phyloP scores from a whole-genome alignment of 2,888 invertebrate genomes.

The Patella depressa region DNA sequence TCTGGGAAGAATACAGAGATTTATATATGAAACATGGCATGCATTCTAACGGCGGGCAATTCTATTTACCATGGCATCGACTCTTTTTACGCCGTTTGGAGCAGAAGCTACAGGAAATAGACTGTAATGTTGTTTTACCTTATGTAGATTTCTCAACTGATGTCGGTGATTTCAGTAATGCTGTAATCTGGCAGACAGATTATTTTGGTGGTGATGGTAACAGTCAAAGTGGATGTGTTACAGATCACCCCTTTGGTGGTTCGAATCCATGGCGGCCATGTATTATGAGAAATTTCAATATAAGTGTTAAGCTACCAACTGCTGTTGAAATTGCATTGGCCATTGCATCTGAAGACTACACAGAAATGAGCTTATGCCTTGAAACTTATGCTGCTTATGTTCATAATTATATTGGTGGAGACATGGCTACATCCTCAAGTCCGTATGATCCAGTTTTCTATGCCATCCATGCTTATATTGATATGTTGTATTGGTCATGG shows the following conservation, averaged over 20 bases:
- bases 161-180: conserved; percentile 59
- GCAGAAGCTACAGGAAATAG: conserved; percentile 63
- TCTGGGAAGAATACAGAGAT: conserved; percentile 64
- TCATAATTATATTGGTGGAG: conserved; percentile 62
- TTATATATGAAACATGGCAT: conserved; percentile 63
- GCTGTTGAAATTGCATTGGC: conserved; percentile 59
- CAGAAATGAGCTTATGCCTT: conserved; percentile 59
- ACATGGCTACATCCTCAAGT: conserved; percentile 58
- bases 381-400: conserved; percentile 59
- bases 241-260: conserved; percentile 65
- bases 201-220: conserved; percentile 65
- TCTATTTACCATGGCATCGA: conserved; percentile 68
- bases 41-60: conserved; percentile 60
- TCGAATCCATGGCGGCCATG: conserved; percentile 63
- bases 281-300: conserved; percentile 62
- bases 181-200: conserved; percentile 67
- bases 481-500: conserved; percentile 64
- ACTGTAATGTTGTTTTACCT: conserved; percentile 65
- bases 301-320: conserved; percentile 56
- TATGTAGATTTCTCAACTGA: conserved; percentile 69
- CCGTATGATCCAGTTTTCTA: conserved; percentile 64
- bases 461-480: conserved; percentile 59
- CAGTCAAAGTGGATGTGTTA: conserved; percentile 54
- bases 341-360: conserved; percentile 56
- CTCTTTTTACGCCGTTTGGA: conserved; percentile 62